Base-by-base conservation (phyloP, 2,888 invertebrate species). In the Mellilla xanthometata region DNA sequence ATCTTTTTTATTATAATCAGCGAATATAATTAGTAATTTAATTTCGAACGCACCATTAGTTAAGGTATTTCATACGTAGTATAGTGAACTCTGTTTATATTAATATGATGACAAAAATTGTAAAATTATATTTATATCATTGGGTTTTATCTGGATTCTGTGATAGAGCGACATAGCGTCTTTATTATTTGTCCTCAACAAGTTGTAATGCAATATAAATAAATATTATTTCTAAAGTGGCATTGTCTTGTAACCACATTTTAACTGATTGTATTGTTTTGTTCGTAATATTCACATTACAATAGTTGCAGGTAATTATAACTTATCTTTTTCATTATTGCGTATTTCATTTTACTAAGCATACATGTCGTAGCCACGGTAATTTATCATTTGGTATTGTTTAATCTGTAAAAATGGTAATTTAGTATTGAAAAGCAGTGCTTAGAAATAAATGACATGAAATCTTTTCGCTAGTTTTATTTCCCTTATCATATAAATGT, bases 371-470 rank as follows among this genome's bases (percentile, higher is more conserved):
- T 80, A 82, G 87, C 79, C 86, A 83, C 82, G 77, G 80, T 82
- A 82, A 76, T 39, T 53, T 78, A 68, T 77, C 70, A 69, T 65
- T 76, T 80, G 58, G 65, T 64, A 58, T 72, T 69, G 69, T 69
- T 71, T 70, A 62, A 68, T 62, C 68, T 76, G 67, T 76, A 72
- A 79, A 78, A 67, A 60, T 74, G 69, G 74, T 79, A 75, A 68
- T 73, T 69, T 80, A 82, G 78, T 74, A 72, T 69, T 74, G 73
- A 68, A 75, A 79, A 77, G 64, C 78, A 81, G 77, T 83, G 84
- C 84, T 84, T 87, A 85, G 85, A 79, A 75, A 82, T 81, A 82
- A 82, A 81, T 71, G 66, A 76, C 72, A 73, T 68, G 58, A 68
- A 53, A 60, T 50, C 9, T 34, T 40, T 30, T 39, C 13, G 10